These are phyloP conservation scores for Megalonaias nervosa DNA, from an alignment of 1,140 invertebrate species.

Conservation along the genomic window DNA sequence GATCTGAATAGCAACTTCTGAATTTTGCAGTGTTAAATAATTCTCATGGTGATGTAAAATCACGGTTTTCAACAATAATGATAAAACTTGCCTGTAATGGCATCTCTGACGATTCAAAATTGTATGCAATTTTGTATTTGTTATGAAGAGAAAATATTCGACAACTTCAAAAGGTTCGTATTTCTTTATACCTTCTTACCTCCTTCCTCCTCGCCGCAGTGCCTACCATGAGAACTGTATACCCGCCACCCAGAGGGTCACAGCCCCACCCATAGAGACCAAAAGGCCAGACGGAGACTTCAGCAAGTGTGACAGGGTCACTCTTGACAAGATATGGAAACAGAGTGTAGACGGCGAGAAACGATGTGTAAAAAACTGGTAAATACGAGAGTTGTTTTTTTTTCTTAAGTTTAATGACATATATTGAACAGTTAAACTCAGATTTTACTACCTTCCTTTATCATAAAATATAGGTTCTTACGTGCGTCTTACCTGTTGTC, in stretches of 20 bases:
- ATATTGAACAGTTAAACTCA: neutral
- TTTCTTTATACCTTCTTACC: no score
- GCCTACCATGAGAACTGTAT: conserved; percentile 59
- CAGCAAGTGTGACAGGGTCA: conserved; percentile 50
- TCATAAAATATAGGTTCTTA: neutral
- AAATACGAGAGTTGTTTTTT: neutral
- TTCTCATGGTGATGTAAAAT: no score
- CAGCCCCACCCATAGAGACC: conserved; percentile 5
- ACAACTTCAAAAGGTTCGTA: no score
- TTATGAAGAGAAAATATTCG: no score
- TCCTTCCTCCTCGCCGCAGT: conserved; percentile 25
- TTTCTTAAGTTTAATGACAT: neutral
- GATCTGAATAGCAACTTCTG: no score
- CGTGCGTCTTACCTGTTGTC: no score
- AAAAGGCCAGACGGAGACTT: conserved; percentile 40
- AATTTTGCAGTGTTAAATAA: no score
- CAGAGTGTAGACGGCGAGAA: conserved; percentile 49
- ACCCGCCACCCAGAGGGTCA: conserved; percentile 34
- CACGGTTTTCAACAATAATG: no score
- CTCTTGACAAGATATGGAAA: conserved; percentile 59
- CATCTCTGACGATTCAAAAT: no score
- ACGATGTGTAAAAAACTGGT: conserved; percentile 58
- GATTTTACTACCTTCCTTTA: neutral
- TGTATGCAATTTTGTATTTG: no score
- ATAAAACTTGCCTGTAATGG: no score